A percentile compares a stretch with the other conserved stretches of the same genome.
Conservation (phyloP, 2,113 vertebrate species). For the Chlamydotis undulata region DNA sequence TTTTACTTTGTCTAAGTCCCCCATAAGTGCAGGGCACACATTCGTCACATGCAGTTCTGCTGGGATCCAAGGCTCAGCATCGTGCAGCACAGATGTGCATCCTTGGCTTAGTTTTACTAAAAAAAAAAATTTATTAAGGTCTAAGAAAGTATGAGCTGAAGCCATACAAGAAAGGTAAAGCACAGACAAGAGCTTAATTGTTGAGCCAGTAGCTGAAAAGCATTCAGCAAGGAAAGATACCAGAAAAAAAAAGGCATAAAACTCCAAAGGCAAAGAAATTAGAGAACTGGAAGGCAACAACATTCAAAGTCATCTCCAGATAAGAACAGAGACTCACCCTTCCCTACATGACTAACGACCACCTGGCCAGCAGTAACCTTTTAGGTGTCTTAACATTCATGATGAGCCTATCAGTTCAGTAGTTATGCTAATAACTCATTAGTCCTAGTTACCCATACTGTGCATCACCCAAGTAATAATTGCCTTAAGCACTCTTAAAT, state of each 20-base stretch:
- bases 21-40: fast-evolving
- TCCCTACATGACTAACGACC: background rate
- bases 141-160: background rate
- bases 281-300: background rate
- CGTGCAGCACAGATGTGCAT: background rate
- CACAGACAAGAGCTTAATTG: background rate
- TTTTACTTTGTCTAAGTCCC: background rate
- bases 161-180: background rate
- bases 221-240: background rate
- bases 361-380: background rate
- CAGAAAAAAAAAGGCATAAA: background rate
- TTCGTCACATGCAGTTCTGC: background rate
- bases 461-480: background rate
- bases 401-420: background rate
- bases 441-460: background rate
- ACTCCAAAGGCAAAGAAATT: background rate
- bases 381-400: background rate
- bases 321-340: background rate
- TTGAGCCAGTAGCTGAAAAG: background rate
- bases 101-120: background rate
- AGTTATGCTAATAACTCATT: background rate
- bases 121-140: background rate
- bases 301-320: background rate
- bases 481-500: background rate
- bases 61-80: background rate